Conservation (phyloP, 2,113 vertebrate species). For the Ciconia maguari region DNA sequence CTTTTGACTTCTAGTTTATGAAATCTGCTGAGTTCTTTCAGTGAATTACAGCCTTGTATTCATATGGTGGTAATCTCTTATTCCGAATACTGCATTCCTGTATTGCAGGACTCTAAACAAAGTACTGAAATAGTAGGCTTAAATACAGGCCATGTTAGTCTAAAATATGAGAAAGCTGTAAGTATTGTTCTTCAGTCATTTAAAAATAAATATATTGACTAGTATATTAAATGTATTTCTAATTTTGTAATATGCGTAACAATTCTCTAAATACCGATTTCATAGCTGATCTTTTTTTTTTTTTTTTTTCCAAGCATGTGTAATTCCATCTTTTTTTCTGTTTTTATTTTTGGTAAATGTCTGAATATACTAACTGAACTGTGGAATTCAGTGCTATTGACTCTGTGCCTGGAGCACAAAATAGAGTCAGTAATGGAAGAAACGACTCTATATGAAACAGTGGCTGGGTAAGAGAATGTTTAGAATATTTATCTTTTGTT, state of each 20-base stretch:
- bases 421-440: background rate
- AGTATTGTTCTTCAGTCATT: background rate
- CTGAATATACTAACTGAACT: constrained; percentile 47
- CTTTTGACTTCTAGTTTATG: background rate
- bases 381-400: constrained; percentile 45
- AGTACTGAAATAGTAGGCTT: constrained; percentile 15
- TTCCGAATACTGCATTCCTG: background rate
- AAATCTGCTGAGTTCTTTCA: background rate
- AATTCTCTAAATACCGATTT: constrained; percentile 19
- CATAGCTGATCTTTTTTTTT: background rate
- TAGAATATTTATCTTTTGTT: background rate
- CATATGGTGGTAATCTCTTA: background rate
- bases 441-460: constrained; percentile 4
- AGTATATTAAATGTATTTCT: background rate
- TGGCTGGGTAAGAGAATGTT: background rate
- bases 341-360: constrained; percentile 17
- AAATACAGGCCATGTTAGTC: background rate
- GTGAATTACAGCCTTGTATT: background rate
- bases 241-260: background rate
- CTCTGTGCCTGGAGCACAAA: background rate
- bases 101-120: background rate
- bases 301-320: background rate
- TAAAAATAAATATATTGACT: background rate
- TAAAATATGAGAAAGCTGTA: background rate
- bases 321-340: background rate